Evolutionary conservation across 2,888 invertebrate species (phyloP), one percentile per base, ranked within the genome.

Genomic region (Amblyteles armatorius): DNA sequence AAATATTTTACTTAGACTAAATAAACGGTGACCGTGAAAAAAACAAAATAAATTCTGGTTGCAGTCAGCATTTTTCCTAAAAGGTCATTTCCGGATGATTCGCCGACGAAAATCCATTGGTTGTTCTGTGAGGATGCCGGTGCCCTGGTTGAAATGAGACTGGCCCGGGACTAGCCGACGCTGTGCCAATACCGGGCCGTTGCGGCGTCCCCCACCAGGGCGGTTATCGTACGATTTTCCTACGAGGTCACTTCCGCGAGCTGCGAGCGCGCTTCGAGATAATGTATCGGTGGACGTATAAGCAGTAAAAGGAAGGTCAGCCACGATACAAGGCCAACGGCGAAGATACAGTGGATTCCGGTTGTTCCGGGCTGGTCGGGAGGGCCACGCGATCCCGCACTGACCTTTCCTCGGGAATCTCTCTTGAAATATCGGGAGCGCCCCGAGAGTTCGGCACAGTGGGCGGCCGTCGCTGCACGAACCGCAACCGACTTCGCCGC

Each of bases 381-480:
- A 65, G 33, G 69, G 67, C 19, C 74, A 74, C 57, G 79, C 60
- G 68, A 74, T 33, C 22, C 68, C 76, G 72, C 60, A 80, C 84
- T 84, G 84, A 79, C 84, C 81, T 79, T 81, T 78, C 78, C 77
- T 65, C 52, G 80, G 50, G 57, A 80, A 78, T 73, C 63, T 77
- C 26, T 13, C 40, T 48, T 72, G 29, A 52, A 57, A 79, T 69
- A 79, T 79, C 73, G 83, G 26, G 52, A 16, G 40, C 40, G 29
- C 29, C 13, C 33, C 72, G 78, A 33, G 57, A 26, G 69, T 69
- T 67, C 77, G 60, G 36, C 80, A 52, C 84, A 68, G 80, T 69
- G 80, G 84, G 84, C 73, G 84, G 84, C 68, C 77, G 84, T 84
- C 80, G 80, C 84, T 77, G 44, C 13, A 73, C 74, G 50, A 26